phyloP scores from a whole-genome alignment of 2,888 invertebrate genomes.

The Drosophila tanythrix region DNA sequence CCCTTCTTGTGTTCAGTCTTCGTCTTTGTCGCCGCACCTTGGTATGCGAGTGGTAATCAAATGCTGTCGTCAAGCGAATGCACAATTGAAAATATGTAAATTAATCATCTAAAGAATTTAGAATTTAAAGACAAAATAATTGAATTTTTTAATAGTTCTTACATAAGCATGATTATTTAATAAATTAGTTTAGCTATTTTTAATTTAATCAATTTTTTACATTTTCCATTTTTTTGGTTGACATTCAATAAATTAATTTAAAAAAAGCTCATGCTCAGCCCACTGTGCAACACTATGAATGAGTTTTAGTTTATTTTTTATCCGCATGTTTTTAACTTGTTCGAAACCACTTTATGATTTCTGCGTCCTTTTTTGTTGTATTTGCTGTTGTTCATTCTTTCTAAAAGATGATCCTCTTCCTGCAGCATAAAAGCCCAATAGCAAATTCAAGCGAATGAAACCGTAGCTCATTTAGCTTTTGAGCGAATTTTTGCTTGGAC shows the following conservation, averaged over 20 bases:
- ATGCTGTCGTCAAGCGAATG: not conserved
- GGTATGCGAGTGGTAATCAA: constrained; percentile 37
- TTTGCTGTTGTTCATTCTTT: constrained; percentile 53
- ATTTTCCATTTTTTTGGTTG: not conserved
- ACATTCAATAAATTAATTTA: not conserved
- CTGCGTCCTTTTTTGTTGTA: constrained; percentile 64
- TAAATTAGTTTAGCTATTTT: not conserved
- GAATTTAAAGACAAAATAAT: not conserved
- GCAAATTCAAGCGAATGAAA: constrained; percentile 75
- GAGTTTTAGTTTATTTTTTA: constrained; percentile 53
- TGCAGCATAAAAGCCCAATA: constrained; percentile 74
- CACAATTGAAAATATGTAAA: not conserved
- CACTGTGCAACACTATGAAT: constrained; percentile 74
- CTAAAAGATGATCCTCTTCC: constrained; percentile 78
- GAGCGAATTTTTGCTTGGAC: constrained; percentile 39
- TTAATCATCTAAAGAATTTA: not conserved
- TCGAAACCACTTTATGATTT: constrained; percentile 79
- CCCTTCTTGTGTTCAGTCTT: constrained; percentile 59
- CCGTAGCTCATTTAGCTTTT: constrained; percentile 77
- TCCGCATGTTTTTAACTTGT: constrained; percentile 67
- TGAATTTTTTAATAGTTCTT: not conserved
- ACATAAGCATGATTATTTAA: not conserved
- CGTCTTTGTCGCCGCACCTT: constrained; percentile 57
- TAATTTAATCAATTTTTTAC: not conserved
- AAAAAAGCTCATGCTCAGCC: not conserved